Percentiles rank a stretch among this genome's conserved stretches.
phyloP scores from a whole-genome alignment of 1,140 invertebrate genomes.

The Cryptotermes secundus region DNA sequence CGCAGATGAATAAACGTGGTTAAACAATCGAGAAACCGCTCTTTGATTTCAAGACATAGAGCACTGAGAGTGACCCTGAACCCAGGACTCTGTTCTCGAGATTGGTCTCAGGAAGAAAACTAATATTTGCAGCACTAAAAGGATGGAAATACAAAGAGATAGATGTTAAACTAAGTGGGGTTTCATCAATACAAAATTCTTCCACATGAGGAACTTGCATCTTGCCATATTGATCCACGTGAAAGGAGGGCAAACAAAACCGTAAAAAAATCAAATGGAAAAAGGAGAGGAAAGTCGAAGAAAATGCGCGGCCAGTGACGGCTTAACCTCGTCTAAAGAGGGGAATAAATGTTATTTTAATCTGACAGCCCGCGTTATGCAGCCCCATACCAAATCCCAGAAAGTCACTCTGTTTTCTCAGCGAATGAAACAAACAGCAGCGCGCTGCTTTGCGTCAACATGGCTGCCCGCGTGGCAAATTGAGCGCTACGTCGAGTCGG shows the following conservation, averaged over 20 bases:
- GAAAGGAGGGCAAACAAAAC: background rate
- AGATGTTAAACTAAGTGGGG: background rate
- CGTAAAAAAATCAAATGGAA: background rate
- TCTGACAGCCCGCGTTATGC: slow-evolving; percentile 14
- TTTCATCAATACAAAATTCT: slow-evolving; percentile 10
- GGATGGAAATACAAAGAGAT: background rate
- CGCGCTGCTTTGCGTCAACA: background rate
- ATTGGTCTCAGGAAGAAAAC: background rate
- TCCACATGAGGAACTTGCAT: background rate
- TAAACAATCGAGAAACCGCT: too few species aligned
- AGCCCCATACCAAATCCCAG: background rate
- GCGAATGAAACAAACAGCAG: background rate
- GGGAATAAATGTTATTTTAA: slow-evolving; percentile 18
- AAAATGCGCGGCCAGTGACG: slow-evolving; percentile 2
- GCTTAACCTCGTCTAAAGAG: slow-evolving; percentile 1
- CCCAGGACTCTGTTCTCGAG: background rate
- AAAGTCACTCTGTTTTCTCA: background rate
- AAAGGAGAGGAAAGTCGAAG: background rate
- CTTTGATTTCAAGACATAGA: too few species aligned
- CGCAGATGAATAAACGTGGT: too few species aligned
- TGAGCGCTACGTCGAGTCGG: too few species aligned
- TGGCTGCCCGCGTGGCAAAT: background rate
- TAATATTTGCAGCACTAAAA: background rate
- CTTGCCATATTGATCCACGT: background rate
- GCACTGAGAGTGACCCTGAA: too few species aligned